Evolutionary conservation across 2,888 invertebrate species (phyloP).

Genomic region (Resseliella maxima): DNA sequence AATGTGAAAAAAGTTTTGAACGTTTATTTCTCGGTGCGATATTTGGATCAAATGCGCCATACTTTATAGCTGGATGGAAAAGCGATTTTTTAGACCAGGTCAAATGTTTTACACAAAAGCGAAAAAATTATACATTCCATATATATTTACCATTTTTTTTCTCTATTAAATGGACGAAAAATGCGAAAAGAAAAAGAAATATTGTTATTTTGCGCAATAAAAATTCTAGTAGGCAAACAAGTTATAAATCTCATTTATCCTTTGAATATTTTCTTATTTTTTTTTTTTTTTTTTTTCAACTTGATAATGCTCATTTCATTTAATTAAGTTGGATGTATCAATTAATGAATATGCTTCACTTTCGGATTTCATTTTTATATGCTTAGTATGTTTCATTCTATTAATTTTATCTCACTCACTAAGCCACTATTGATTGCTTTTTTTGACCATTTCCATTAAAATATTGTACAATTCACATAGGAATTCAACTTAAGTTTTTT

Average conservation of each 20-base stretch:
- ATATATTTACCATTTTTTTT: too few species aligned
- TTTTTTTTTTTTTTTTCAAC: not conserved
- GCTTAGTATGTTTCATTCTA: not conserved
- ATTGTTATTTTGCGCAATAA: not conserved
- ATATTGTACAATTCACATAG: not conserved
- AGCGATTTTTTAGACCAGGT: conserved; percentile 79
- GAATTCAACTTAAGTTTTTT: not conserved
- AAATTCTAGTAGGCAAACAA: not conserved
- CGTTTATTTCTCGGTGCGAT: conserved; percentile 80
- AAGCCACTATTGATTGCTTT: not conserved
- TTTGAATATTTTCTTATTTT: not conserved
- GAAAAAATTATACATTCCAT: too few species aligned
- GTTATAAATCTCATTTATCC: too few species aligned
- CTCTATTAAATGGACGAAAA: not conserved
- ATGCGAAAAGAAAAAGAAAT: not conserved
- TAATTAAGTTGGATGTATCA: too few species aligned
- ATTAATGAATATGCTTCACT: not conserved
- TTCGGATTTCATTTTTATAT: not conserved
- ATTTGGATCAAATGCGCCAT: conserved; percentile 83
- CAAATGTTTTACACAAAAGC: conserved; percentile 30
- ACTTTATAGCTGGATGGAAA: conserved; percentile 87
- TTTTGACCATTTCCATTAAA: not conserved
- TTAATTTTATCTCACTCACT: not conserved
- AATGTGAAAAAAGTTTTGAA: conserved; percentile 76
- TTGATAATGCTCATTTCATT: not conserved